Conservation (phyloP, 2,888 invertebrate genomes). For the Phengaris arion region DNA sequence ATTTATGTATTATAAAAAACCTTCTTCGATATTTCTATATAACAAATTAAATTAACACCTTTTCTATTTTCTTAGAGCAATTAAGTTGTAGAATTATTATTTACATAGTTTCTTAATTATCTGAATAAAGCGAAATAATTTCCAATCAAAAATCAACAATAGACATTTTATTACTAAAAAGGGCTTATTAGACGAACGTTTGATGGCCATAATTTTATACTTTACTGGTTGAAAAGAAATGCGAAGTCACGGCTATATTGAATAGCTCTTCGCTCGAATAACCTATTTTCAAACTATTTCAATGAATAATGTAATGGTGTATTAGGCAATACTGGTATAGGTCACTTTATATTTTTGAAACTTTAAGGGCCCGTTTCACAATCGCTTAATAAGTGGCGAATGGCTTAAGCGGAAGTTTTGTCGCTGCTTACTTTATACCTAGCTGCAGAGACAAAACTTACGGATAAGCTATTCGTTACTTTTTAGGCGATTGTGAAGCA, state of each 20-base stretch:
- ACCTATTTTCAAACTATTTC: slow-evolving; percentile 11
- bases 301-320: slow-evolving; percentile 38
- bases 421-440: no score
- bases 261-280: slow-evolving; percentile 10
- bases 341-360: no score
- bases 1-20: background rate
- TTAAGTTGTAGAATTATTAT: background rate
- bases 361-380: no score
- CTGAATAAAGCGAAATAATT: background rate
- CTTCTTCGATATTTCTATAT: background rate
- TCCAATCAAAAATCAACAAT: slow-evolving; percentile 29
- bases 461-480: no score
- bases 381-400: no score
- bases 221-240: background rate
- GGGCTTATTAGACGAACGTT: background rate
- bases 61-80: background rate
- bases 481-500: no score
- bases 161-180: background rate
- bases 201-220: slow-evolving; percentile 12
- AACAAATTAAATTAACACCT: background rate
- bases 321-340: background rate
- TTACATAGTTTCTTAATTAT: background rate
- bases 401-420: no score
- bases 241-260: slow-evolving; percentile 16
- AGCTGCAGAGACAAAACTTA: no score